Evolutionary conservation across 2,888 invertebrate species (phyloP).

Genomic region (Hemistola chrysoprasaria): DNA sequence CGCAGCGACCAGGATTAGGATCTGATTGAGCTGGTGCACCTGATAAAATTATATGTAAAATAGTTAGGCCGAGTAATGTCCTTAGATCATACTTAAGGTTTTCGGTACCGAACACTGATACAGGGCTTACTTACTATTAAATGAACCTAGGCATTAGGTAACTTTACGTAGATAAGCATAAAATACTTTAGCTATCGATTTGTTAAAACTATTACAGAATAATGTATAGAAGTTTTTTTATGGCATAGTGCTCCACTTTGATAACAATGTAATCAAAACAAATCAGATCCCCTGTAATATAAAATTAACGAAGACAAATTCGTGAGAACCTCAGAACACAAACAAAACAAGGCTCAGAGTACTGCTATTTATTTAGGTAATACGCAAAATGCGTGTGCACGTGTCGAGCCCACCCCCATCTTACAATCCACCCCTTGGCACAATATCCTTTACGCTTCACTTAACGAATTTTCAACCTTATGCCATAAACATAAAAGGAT

Average conservation of each 20-base stretch:
- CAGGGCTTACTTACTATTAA: too few species aligned
- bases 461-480: slow-evolving; percentile 35
- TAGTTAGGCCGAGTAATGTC: too few species aligned
- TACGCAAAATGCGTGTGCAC: slow-evolving; percentile 76
- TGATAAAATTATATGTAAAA: slow-evolving; percentile 1
- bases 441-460: slow-evolving; percentile 14
- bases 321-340: slow-evolving; percentile 65
- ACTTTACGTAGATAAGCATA: too few species aligned
- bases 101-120: too few species aligned
- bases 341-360: slow-evolving; percentile 49
- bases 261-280: too few species aligned
- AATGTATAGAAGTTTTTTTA: too few species aligned
- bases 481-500: slow-evolving; percentile 3
- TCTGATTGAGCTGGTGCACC: slow-evolving; percentile 3
- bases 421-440: slow-evolving; percentile 31
- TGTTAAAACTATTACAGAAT: too few species aligned
- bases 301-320: slow-evolving; percentile 50
- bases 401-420: slow-evolving; percentile 57
- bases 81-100: too few species aligned
- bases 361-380: slow-evolving; percentile 76
- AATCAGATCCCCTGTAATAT: slow-evolving; percentile 12
- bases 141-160: too few species aligned
- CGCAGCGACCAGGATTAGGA: slow-evolving; percentile 8
- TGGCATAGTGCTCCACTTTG: too few species aligned
- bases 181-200: too few species aligned